Conservation (phyloP, 2,888 invertebrate genomes). For the Trichopoda pennipes region DNA sequence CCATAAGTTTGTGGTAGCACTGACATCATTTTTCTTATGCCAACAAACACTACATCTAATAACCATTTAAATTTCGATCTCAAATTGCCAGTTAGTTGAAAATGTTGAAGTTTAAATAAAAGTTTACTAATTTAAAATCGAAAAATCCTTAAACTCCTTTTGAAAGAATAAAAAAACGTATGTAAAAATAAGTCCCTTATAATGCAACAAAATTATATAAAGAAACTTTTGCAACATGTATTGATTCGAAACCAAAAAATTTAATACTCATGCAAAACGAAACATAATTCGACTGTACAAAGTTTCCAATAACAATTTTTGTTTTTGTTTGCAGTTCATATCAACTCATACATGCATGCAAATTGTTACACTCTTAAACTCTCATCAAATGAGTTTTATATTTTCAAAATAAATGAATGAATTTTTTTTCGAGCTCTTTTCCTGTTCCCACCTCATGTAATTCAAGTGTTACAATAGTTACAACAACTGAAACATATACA, state of each 20-base stretch:
- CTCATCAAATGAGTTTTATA: conserved; percentile 1
- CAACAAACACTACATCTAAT: too few species aligned
- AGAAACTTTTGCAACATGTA: too few species aligned
- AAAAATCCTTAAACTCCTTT: background rate
- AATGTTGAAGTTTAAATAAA: background rate
- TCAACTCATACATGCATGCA: background rate
- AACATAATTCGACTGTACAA: background rate
- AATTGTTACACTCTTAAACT: background rate
- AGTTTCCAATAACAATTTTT: background rate
- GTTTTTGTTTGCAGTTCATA: too few species aligned
- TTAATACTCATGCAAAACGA: background rate
- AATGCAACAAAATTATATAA: too few species aligned
- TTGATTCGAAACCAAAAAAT: too few species aligned
- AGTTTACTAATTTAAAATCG: background rate
- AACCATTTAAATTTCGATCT: background rate
- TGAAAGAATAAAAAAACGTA: too few species aligned
- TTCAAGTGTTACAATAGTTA: conserved; percentile 21
- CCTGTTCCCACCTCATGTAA: background rate
- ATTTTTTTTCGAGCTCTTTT: conserved; percentile 4
- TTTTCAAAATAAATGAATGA: conserved; percentile 25
- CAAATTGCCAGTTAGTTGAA: background rate
- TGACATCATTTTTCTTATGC: too few species aligned
- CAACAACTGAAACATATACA: background rate
- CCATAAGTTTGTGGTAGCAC: too few species aligned
- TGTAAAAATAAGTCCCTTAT: too few species aligned